Conservation (phyloP, 2,113 vertebrate species). For the Spheniscus mendiculus region DNA sequence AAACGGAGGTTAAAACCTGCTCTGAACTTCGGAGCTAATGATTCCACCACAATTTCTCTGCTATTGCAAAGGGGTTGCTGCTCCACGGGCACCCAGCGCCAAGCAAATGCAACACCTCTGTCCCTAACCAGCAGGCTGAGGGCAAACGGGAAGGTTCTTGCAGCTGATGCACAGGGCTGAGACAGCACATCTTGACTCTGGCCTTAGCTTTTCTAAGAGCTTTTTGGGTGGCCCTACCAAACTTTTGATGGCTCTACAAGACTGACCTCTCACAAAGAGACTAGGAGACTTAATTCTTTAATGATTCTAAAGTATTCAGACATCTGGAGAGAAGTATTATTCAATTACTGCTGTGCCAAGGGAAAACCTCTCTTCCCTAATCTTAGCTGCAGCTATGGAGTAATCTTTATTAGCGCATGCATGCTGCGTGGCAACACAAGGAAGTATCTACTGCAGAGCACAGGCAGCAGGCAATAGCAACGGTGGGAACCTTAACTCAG, state of each 20-base stretch:
- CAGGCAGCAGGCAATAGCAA: slow-evolving; percentile 30
- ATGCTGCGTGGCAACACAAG: background rate
- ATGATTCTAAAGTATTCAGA: slow-evolving; percentile 16
- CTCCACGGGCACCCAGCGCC: background rate
- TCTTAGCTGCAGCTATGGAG: background rate
- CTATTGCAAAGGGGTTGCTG: background rate
- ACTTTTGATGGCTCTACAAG: background rate
- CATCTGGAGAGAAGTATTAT: slow-evolving; percentile 46
- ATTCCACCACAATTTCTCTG: background rate
- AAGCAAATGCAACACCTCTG: background rate
- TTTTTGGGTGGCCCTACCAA: slow-evolving; percentile 15
- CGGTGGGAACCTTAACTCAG: slow-evolving; percentile 68
- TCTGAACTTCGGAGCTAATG: background rate
- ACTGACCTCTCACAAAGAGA: slow-evolving; percentile 1
- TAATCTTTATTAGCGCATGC: background rate
- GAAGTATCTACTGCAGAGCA: slow-evolving; percentile 40
- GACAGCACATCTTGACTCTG: background rate
- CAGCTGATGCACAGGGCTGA: background rate
- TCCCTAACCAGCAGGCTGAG: background rate
- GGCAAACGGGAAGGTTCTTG: background rate
- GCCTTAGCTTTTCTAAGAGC: background rate
- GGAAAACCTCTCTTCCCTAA: slow-evolving; percentile 45
- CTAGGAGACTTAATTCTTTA: slow-evolving; percentile 27
- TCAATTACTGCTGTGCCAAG: slow-evolving; percentile 41
- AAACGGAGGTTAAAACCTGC: background rate